Evolutionary conservation across 2,888 invertebrate species (phyloP), one percentile per base, ranked within the genome.

Genomic region (Microctonus brassicae): DNA sequence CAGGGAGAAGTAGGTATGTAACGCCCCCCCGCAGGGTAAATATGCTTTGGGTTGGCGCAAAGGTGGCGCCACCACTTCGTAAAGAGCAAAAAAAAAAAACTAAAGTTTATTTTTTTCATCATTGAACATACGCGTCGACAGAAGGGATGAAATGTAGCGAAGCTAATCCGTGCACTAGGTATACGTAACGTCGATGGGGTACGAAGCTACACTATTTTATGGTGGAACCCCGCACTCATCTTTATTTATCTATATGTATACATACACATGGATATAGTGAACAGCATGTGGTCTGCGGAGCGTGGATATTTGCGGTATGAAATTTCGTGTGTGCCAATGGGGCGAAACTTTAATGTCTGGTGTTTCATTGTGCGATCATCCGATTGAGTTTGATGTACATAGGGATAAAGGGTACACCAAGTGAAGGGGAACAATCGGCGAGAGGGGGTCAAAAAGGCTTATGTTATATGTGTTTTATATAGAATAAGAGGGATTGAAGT

Each of bases 91-190:
- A 47, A 17, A 3, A 13, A 39, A 0, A 39, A n/a, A 39, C 3
- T 3, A 29, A 7, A 29, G 29, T 53, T 55, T 62, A 34, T 61
- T 65, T 62, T 68, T 61, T 67, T 57, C 60, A 67, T 62, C 52
- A 22, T 55, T 55, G 73, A 81, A 82, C 84, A 85, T 86, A 86
- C 86, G 84, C 84, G 81, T 78, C 80, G 84, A 84, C 86, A 86
- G 82, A 86, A 86, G 86, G 86, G 85, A 80, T 81, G 81, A 85
- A 86, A 86, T 86, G 87, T 86, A 86, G 85, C 85, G 84, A 82
- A 77, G 82, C 85, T 86, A 86, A 87, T 86, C 86, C 85, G 74
- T 81, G 79, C 73, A 75, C 72, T 76, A n/a, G 47, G 17, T 47
- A 29, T 29, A 39, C 1, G 4, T 39, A 47, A 47, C 47, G 1